Conservation (phyloP, 2,797 vertebrate species). For the Stomatorhinus walkeri region DNA sequence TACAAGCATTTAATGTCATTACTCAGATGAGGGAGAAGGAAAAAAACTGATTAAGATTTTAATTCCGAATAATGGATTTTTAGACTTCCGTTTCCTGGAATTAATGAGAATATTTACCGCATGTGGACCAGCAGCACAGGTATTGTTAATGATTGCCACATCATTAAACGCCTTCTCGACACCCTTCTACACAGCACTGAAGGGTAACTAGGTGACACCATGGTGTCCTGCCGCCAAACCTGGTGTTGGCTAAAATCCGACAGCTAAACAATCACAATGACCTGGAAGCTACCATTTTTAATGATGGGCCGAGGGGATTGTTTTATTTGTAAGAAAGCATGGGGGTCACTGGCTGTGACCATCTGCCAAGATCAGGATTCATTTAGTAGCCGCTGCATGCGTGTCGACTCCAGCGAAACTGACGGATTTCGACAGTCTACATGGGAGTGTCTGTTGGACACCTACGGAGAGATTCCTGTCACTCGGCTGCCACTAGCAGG, state of each 20-base stretch:
- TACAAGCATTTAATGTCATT: constrained; percentile 44
- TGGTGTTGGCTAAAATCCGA: constrained; percentile 42
- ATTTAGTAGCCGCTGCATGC: background rate
- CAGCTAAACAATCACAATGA: constrained; percentile 44
- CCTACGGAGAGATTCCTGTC: constrained; percentile 35
- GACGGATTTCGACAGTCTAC: background rate
- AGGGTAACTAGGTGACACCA: constrained; percentile 52
- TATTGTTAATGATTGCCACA: constrained; percentile 43
- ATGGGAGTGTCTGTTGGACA: constrained; percentile 24
- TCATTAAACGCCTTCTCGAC: constrained; percentile 49
- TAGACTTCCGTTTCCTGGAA: constrained; percentile 37
- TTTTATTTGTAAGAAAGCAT: constrained; percentile 5
- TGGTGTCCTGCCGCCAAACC: background rate
- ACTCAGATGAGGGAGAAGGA: constrained; percentile 31
- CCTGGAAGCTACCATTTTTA: constrained; percentile 38
- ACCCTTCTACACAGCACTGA: constrained; percentile 37
- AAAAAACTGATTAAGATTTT: constrained; percentile 33
- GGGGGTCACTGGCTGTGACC: background rate
- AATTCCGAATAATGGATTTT: constrained; percentile 43
- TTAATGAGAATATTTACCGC: constrained; percentile 48
- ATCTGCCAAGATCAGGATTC: constrained; percentile 6
- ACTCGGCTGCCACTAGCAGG: background rate
- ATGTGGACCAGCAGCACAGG: constrained; percentile 35
- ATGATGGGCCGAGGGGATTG: background rate
- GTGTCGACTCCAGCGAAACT: background rate